These are phyloP conservation scores for Microplitis deprimator DNA, from an alignment of 2,888 invertebrate genomes.

Conservation along the genomic window DNA sequence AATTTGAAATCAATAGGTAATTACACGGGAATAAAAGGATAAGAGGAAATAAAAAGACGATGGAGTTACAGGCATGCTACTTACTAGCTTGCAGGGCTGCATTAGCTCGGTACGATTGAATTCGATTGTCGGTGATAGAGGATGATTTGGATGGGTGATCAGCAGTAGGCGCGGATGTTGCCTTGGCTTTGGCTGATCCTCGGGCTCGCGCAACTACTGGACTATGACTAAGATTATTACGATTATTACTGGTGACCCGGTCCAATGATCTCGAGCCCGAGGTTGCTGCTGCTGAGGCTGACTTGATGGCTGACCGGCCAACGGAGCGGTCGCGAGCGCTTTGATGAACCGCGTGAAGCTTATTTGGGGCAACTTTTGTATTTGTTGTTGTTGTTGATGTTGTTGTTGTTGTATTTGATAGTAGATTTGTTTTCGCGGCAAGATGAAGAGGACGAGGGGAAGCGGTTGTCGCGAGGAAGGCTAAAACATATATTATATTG, in stretches of 20 bases:
- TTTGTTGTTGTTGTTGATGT: not conserved
- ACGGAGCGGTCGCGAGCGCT: conserved; percentile 50
- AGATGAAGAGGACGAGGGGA: conserved; percentile 74
- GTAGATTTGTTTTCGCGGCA: conserved; percentile 64
- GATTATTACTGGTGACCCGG: conserved; percentile 26
- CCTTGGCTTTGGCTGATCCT: conserved; percentile 59
- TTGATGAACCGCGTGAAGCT: conserved; percentile 51
- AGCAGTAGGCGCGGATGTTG: conserved; percentile 54
- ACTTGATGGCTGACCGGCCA: conserved; percentile 34
- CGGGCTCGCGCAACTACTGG: conserved; percentile 56
- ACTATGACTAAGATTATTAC: conserved; percentile 1
- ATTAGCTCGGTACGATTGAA: conserved; percentile 64
- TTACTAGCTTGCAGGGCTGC: conserved; percentile 69
- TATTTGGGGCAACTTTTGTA: not conserved
- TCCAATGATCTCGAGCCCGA: conserved; percentile 40
- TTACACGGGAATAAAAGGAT: conserved; percentile 4
- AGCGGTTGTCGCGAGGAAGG: conserved; percentile 83
- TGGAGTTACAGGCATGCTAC: conserved; percentile 61
- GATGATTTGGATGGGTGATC: conserved; percentile 67
- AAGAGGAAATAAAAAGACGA: conserved; percentile 29
- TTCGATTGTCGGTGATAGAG: conserved; percentile 63
- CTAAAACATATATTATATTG: conserved; percentile 74
- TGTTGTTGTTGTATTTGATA: conserved; percentile 37
- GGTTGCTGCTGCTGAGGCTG: conserved; percentile 51
- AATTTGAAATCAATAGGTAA: conserved; percentile 6